Base-by-base conservation (phyloP, 2,888 invertebrate species). In the Stictocephala bisonia region DNA sequence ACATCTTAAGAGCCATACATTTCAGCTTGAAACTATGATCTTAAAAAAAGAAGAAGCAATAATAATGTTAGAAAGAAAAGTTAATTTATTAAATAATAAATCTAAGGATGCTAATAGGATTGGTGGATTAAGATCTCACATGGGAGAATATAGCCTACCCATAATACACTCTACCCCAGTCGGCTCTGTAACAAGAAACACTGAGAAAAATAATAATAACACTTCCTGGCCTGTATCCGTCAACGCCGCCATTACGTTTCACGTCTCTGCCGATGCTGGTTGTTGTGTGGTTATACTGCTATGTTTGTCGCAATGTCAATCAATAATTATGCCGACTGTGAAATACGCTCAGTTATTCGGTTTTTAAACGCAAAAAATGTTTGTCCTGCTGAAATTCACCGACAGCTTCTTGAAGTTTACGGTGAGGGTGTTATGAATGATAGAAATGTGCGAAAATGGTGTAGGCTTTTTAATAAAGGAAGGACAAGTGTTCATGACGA, bases 401-500 rank as follows among this genome's bases (percentile, higher is more conserved):
- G 66, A 3, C 44, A 20, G 40, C 40, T 66, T 66, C 13, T 66
- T 40, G 20, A 66, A 66, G 53, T 53, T 15, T 53, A 31, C 27
- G 41, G 40, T 22, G 41, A 66, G 44, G 41, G 40, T 66, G 44
- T 40, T 40, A 66, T 66, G 24, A 66, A 66, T 40, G 13, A 22
- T 31, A 35, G 31, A 9, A 69, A 69, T 51, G 53, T 69, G 13
- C 31, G 31, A 29, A 20, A 53, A 29, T 69, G 53, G 69, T 27
- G 35, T 31, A 7, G 53, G 31, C 7, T 53, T 29, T 69, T 51
- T 53, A 51, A 69, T 50, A 31, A 69, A 51, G 50, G 51, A 0
- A 69, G 69, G 29, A 51, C 69, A 31, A 69, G 56, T 70, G 53
- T 70, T 53, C 53, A 56, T 70, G 35, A 53, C 26, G 40, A 70